phyloP scores from a whole-genome alignment of 2,888 invertebrate species.

The Teleogryllus oceanicus region DNA sequence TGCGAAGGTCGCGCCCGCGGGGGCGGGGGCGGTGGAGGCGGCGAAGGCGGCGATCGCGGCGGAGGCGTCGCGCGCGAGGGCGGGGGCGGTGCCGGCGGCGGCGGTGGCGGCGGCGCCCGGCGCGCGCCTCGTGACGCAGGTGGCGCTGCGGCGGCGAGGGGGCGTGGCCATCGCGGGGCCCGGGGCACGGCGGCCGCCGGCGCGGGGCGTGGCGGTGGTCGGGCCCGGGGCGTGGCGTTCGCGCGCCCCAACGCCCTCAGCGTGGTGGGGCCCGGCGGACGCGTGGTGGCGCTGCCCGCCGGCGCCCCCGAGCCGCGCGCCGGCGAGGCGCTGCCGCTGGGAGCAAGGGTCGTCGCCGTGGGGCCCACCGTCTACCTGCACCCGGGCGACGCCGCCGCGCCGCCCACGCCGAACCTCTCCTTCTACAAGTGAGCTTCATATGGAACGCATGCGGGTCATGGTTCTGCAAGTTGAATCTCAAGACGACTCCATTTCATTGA shows the following conservation, averaged over 20 bases:
- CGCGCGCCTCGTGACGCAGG: not conserved
- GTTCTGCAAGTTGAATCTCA: too few species aligned
- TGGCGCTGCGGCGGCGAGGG: slow-evolving; percentile 52
- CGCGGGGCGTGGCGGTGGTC: slow-evolving; percentile 74
- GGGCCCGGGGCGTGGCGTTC: slow-evolving; percentile 74
- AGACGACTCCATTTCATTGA: too few species aligned
- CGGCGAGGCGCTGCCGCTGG: slow-evolving; percentile 48
- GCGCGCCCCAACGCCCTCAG: slow-evolving; percentile 72
- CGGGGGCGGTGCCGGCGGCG: not conserved
- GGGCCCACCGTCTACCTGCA: slow-evolving; percentile 72
- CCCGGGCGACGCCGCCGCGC: slow-evolving; percentile 27
- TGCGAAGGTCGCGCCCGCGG: not conserved
- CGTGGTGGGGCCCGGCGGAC: slow-evolving; percentile 70
- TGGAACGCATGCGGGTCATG: too few species aligned
- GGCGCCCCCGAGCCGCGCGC: slow-evolving; percentile 20
- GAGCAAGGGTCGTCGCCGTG: slow-evolving; percentile 68
- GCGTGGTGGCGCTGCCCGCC: slow-evolving; percentile 53
- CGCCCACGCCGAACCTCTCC: not conserved
- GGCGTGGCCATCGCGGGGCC: slow-evolving; percentile 79
- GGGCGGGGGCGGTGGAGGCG: not conserved
- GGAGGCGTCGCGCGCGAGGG: not conserved
- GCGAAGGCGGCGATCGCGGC: not conserved
- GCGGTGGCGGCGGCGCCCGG: not conserved
- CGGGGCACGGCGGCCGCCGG: slow-evolving; percentile 77
- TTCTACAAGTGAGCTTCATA: not conserved